Conservation (phyloP, 1,140 invertebrate genomes). For the Drosophila ohnishii region DNA sequence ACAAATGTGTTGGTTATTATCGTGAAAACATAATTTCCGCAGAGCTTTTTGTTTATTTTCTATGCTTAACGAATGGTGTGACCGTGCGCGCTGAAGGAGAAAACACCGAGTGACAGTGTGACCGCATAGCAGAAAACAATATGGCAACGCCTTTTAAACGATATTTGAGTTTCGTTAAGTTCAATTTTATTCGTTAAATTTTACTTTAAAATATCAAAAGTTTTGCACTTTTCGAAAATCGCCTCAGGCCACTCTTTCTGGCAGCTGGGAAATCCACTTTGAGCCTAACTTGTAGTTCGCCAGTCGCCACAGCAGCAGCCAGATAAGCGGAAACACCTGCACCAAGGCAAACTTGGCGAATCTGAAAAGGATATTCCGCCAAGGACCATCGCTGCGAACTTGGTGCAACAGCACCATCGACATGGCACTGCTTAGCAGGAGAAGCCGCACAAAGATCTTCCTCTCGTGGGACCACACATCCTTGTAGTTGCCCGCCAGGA, state of each 20-base stretch:
- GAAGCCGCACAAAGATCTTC: slow-evolving; percentile 29
- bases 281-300: slow-evolving; percentile 11
- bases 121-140: background rate
- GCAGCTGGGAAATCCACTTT: slow-evolving; percentile 8
- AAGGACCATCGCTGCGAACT: slow-evolving; percentile 1
- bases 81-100: background rate
- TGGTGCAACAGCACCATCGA: slow-evolving; percentile 28
- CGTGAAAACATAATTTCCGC: slow-evolving; percentile 57
- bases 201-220: background rate
- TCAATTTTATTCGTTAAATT: background rate
- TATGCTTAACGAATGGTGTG: slow-evolving; percentile 23
- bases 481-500: slow-evolving; percentile 29
- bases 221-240: background rate
- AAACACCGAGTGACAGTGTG: background rate
- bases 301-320: slow-evolving; percentile 22
- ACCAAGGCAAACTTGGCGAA: slow-evolving; percentile 24
- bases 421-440: slow-evolving; percentile 45
- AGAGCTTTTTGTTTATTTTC: slow-evolving; percentile 70
- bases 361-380: slow-evolving; percentile 9
- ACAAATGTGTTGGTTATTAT: slow-evolving; percentile 63
- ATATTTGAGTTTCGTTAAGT: background rate
- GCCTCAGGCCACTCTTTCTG: background rate
- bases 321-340: slow-evolving; percentile 36
- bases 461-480: slow-evolving; percentile 3
- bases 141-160: background rate